phyloP scores from a whole-genome alignment of 2,113 vertebrate species.

The Phodopus roborovskii region DNA sequence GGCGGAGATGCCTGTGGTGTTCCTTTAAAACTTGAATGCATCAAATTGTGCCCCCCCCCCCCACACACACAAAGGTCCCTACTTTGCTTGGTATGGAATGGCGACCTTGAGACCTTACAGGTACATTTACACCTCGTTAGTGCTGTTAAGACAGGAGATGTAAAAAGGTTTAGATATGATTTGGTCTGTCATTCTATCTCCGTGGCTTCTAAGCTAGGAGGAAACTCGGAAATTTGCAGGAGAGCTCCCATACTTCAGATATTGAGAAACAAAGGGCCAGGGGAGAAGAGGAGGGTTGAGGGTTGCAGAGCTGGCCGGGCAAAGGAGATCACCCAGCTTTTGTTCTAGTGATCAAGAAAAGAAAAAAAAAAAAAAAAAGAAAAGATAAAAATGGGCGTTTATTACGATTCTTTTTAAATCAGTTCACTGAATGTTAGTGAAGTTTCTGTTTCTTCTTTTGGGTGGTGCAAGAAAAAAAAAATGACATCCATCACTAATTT shows the following conservation, averaged over 20 bases:
- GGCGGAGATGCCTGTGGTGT: not conserved
- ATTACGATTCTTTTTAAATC: not conserved
- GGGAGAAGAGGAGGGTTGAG: not conserved
- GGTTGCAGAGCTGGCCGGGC: too few relatives aligned
- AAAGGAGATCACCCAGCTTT: not conserved
- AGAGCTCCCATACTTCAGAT: not conserved
- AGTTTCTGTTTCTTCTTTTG: not conserved
- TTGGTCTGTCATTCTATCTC: slow-evolving; percentile 39
- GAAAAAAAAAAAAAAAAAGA: not conserved
- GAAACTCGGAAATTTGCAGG: slow-evolving; percentile 30
- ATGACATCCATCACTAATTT: not conserved
- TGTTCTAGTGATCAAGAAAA: not conserved
- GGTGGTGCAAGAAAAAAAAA: not conserved
- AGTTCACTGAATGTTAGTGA: not conserved
- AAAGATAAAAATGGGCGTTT: not conserved
- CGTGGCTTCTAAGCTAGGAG: slow-evolving; percentile 8
- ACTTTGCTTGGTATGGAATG: slow-evolving; percentile 43
- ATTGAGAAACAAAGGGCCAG: not conserved
- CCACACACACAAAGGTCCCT: not conserved
- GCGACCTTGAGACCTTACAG: slow-evolving; percentile 41
- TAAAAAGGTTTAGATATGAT: slow-evolving; percentile 47
- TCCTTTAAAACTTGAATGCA: not conserved
- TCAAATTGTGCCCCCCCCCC: fast-evolving
- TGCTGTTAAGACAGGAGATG: slow-evolving; percentile 66
- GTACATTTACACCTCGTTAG: slow-evolving; percentile 50